Conservation (phyloP, 2,888 invertebrate species). For the Diplazon laetatorius region DNA sequence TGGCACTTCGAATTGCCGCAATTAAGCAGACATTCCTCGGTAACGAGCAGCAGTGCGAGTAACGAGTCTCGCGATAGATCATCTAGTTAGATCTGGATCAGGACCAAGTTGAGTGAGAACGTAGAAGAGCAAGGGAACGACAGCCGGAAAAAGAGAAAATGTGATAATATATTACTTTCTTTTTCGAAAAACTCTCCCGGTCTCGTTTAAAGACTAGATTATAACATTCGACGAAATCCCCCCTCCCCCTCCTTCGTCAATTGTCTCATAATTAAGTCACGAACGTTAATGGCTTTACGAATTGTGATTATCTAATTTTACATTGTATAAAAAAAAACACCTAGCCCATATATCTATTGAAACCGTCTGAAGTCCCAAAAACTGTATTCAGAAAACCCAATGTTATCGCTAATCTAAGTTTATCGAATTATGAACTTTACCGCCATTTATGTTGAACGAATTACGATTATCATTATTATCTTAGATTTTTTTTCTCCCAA, state of each 20-base stretch:
- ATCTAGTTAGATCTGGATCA: constrained; percentile 14
- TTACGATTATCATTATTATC: neutral
- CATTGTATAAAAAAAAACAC: constrained; percentile 1
- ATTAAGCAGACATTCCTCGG: constrained; percentile 76
- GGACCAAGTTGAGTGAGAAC: no score
- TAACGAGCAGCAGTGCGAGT: constrained; percentile 73
- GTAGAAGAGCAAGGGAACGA: neutral
- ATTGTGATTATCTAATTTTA: constrained; percentile 9
- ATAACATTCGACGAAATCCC: no score
- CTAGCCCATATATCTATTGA: no score
- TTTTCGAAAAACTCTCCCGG: no score
- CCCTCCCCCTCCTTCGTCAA: no score
- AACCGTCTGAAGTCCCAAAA: no score
- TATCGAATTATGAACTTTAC: constrained; percentile 16
- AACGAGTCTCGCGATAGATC: constrained; percentile 59
- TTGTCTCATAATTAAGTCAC: no score
- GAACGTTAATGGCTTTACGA: neutral
- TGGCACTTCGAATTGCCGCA: constrained; percentile 85
- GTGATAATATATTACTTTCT: constrained; percentile 46
- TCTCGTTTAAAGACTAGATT: no score
- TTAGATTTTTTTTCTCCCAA: constrained; percentile 15
- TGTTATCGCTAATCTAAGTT: constrained; percentile 35
- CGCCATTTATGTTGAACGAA: constrained; percentile 13
- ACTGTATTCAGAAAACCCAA: no score
- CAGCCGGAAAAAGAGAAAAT: constrained; percentile 31